Base-by-base conservation (phyloP, 2,888 invertebrate genomes). In the Hedychridium roseum region DNA sequence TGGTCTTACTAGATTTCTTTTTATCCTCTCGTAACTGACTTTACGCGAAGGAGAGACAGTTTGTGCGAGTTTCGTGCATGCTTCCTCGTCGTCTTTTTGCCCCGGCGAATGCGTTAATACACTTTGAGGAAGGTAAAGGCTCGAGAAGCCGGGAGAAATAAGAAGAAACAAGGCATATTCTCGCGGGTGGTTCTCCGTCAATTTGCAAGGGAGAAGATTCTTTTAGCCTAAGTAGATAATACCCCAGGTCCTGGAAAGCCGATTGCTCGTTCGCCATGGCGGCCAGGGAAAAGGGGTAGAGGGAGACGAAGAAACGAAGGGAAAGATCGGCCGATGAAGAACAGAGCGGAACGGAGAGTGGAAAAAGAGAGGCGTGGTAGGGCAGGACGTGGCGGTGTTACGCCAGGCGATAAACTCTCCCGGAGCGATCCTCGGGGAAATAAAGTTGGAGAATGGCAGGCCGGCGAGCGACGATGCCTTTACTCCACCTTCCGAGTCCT, bases 391-490 rank as follows among this genome's bases (percentile, higher is more conserved):
- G 45, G 34, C 40, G 49, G 49, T 54, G 64, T 57, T 59, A 67
- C 57, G 61, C 51, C 58, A 54, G 63, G 64, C 67, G 69, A 71
- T 70, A 71, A 71, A 71, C 71, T 68, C 64, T 36, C 34, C 36
- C 43, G 50, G 64, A 71, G 69, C 61, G 66, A 68, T 72, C 71
- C 71, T 70, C 58, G 57, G 71, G 71, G 71, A 72, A 72, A 72
- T 72, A 71, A 72, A 71, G 71, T 71, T 68, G 54, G 56, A 53
- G 55, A 60, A 61, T 61, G 54, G 54, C 50, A 51, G 50, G 44
- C 45, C 52, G 44, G 60, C 23, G 50, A 52, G 54, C 18, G 18
- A 18, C 51, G 47, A 14, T 43, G 46, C 27, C 54, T 5, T 23
- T 23, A 27, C 50, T 59, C 41, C 42, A 45, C 31, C 50, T 43